Evolutionary conservation across 2,888 invertebrate species (phyloP).

Genomic region (Odontomyia ornata): DNA sequence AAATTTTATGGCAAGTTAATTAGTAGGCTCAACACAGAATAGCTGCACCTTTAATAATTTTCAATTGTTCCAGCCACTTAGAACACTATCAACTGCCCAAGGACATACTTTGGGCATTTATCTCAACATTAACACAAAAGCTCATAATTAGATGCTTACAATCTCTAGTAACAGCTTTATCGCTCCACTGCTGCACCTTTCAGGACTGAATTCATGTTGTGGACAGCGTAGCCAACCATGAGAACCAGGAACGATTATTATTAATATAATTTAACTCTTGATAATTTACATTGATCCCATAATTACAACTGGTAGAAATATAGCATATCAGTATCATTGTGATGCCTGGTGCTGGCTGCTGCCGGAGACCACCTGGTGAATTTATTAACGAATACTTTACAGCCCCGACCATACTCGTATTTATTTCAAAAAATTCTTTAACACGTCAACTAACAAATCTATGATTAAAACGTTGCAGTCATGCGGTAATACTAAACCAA

Average conservation of each 20-base stretch:
- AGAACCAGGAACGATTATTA: neutral
- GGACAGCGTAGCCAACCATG: no score
- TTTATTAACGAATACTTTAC: conserved; percentile 27
- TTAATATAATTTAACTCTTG: neutral
- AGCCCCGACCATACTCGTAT: conserved; percentile 1
- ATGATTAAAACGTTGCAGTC: conserved; percentile 41
- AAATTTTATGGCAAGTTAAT: no score
- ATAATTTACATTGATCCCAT: conserved; percentile 18
- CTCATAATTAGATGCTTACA: no score
- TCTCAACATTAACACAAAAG: no score
- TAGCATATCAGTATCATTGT: neutral
- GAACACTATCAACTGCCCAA: no score
- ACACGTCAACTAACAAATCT: conserved; percentile 23
- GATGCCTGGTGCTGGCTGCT: neutral
- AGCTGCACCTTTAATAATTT: no score
- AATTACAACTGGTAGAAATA: neutral
- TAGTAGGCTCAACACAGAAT: no score
- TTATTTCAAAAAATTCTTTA: conserved; percentile 20
- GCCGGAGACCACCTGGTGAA: conserved; percentile 23
- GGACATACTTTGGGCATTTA: no score
- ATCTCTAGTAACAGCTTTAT: no score
- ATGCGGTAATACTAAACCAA: conserved; percentile 37
- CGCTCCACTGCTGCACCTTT: no score
- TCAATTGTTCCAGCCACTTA: no score
- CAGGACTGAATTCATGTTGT: no score